phyloP scores from a whole-genome alignment of 1,140 invertebrate species.

The Anastrepha ludens region DNA sequence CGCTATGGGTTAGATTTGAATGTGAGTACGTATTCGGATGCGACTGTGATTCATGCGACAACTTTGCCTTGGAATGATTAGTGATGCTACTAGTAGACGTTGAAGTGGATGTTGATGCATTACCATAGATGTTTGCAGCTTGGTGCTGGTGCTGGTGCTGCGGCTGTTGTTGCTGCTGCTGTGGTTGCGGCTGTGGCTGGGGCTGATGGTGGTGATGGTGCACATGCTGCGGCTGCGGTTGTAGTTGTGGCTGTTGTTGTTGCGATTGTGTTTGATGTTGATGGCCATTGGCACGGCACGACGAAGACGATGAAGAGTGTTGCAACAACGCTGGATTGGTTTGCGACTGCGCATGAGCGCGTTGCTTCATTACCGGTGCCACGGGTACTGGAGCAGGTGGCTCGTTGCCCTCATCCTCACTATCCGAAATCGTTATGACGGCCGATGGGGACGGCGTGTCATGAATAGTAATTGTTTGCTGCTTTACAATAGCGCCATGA shows the following conservation, averaged over 20 bases:
- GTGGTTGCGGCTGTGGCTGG: conserved; percentile 59
- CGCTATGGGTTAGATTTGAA: conserved; percentile 56
- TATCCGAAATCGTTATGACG: conserved; percentile 97
- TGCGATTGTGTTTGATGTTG: conserved; percentile 54
- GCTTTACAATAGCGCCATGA: conserved; percentile 68
- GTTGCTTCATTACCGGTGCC: conserved; percentile 71
- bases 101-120: conserved; percentile 58
- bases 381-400: conserved; percentile 71
- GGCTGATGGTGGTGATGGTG: conserved; percentile 59
- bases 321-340: conserved; percentile 69
- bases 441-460: conserved; percentile 95
- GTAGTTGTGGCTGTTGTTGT: conserved; percentile 59
- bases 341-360: conserved; percentile 75
- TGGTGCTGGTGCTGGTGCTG: conserved; percentile 55
- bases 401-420: conserved; percentile 88
- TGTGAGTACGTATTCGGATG: conserved; percentile 56
- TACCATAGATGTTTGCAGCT: conserved; percentile 37
- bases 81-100: conserved; percentile 56
- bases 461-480: conserved; percentile 87
- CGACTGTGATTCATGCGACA: conserved; percentile 60
- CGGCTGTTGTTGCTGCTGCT: conserved; percentile 57
- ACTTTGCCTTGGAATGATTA: conserved; percentile 31
- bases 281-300: conserved; percentile 62
- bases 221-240: conserved; percentile 52
- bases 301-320: conserved; percentile 64